Evolutionary conservation across 1,140 invertebrate species (phyloP).

Genomic region (Drosophila tsacasi): DNA sequence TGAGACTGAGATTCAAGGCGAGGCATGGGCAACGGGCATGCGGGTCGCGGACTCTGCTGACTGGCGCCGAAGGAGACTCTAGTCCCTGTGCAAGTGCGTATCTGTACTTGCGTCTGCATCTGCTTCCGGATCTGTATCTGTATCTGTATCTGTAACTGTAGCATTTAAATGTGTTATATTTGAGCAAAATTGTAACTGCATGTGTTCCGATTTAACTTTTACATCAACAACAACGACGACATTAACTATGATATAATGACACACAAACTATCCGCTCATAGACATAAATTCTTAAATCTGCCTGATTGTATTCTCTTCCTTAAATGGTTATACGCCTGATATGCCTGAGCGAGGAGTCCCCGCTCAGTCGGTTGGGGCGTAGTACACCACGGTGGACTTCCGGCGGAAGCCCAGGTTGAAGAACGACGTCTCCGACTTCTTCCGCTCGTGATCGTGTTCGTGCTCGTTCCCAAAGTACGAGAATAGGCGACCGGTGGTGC

Average conservation of each 20-base stretch:
- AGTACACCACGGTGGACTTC: conserved; percentile 82
- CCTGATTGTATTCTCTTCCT: conserved; percentile 57
- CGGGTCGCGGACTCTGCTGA: conserved; percentile 25
- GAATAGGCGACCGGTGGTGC: conserved; percentile 71
- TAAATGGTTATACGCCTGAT: conserved; percentile 36
- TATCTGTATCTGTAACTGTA: conserved; percentile 40
- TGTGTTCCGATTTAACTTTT: conserved; percentile 63
- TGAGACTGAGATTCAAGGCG: conserved; percentile 41
- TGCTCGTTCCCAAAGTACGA: conserved; percentile 83
- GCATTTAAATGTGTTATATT: conserved; percentile 65
- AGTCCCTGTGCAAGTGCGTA: conserved; percentile 37
- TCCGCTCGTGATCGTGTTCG: conserved; percentile 78
- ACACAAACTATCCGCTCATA: conserved; percentile 13
- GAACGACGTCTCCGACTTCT: conserved; percentile 83
- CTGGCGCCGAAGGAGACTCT: conserved; percentile 25
- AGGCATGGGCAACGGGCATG: conserved; percentile 26
- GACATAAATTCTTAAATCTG: conserved; percentile 18
- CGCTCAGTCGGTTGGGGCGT: conserved; percentile 66
- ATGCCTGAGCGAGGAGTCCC: conserved; percentile 28
- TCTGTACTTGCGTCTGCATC: conserved; percentile 16
- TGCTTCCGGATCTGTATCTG: conserved; percentile 10
- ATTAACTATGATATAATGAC: conserved; percentile 46
- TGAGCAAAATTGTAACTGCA: conserved; percentile 79
- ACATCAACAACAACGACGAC: conserved; percentile 72
- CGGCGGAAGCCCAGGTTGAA: conserved; percentile 82